A percentile compares a stretch with the other conserved stretches of the same genome.
These are phyloP conservation scores for Pangasius larnaudii DNA, from an alignment of 2,797 vertebrate species.

Conservation along the genomic window DNA sequence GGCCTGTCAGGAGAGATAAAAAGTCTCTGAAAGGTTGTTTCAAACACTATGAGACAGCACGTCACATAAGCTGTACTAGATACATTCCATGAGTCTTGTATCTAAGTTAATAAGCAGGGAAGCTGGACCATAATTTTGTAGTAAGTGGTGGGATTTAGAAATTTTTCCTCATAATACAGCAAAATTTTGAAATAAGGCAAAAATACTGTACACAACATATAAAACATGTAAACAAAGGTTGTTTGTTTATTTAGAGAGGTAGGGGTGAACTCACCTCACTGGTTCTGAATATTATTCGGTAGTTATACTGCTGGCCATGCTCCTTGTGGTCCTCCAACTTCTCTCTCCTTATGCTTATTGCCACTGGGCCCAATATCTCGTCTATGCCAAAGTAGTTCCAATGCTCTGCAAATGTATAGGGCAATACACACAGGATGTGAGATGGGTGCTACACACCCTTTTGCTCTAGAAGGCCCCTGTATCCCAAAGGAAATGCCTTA, in stretches of 20 bases:
- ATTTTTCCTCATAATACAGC: not conserved
- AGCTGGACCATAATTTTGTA: not conserved
- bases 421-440: not conserved
- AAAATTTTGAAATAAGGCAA: not conserved
- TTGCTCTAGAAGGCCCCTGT: not conserved
- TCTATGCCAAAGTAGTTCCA: constrained; percentile 98
- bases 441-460: not conserved
- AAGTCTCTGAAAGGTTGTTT: not conserved
- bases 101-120: not conserved
- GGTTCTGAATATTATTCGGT: constrained; percentile 93
- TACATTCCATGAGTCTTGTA: constrained; percentile 16
- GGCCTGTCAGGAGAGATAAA: constrained; percentile 13
- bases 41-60: not conserved
- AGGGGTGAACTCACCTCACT: constrained; percentile 85
- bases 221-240: not conserved
- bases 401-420: constrained; percentile 80
- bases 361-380: constrained; percentile 91
- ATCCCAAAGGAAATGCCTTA: constrained; percentile 65
- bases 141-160: not conserved
- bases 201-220: not conserved
- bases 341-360: constrained; percentile 92
- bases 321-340: constrained; percentile 96
- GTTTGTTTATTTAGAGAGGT: not conserved
- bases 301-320: constrained; percentile 91
- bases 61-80: constrained; percentile 25